Evolutionary conservation across 2,888 invertebrate genomes (phyloP).

Genomic region (Cheilosia vernalis): DNA sequence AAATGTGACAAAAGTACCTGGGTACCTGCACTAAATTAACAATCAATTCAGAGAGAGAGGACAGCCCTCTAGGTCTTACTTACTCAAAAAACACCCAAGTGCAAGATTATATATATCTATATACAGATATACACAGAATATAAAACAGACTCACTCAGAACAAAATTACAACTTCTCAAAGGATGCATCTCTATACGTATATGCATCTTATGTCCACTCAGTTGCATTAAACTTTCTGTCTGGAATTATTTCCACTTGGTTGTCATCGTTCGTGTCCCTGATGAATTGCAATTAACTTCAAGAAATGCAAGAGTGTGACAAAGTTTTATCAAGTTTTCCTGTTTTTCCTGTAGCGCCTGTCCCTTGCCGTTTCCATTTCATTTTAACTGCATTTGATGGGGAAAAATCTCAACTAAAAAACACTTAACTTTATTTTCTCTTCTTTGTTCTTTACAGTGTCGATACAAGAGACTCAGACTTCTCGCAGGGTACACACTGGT

Average conservation of each 20-base stretch:
- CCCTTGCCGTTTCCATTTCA: conserved; percentile 42
- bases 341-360: conserved; percentile 4
- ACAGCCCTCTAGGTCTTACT: too few relatives aligned
- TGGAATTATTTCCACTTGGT: conserved; percentile 61
- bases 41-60: too few relatives aligned
- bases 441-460: conserved; percentile 81
- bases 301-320: conserved; percentile 60
- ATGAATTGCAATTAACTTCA: conserved; percentile 77
- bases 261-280: conserved; percentile 63
- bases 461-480: conserved; percentile 84
- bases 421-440: conserved; percentile 34
- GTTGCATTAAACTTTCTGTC: conserved; percentile 46
- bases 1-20: too few relatives aligned
- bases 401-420: conserved; percentile 35
- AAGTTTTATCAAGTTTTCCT: conserved; percentile 55
- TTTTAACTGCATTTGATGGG: conserved; percentile 50
- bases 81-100: too few relatives aligned
- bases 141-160: neutral
- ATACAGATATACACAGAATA: neutral
- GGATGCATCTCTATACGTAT: neutral
- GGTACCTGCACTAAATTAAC: too few relatives aligned
- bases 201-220: conserved; percentile 2
- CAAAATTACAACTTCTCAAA: conserved; percentile 8
- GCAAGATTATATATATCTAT: neutral
- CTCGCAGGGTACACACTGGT: conserved; percentile 85